These are phyloP conservation scores for Trissolcus basalis DNA, from an alignment of 1,140 invertebrate species.

Conservation along the genomic window DNA sequence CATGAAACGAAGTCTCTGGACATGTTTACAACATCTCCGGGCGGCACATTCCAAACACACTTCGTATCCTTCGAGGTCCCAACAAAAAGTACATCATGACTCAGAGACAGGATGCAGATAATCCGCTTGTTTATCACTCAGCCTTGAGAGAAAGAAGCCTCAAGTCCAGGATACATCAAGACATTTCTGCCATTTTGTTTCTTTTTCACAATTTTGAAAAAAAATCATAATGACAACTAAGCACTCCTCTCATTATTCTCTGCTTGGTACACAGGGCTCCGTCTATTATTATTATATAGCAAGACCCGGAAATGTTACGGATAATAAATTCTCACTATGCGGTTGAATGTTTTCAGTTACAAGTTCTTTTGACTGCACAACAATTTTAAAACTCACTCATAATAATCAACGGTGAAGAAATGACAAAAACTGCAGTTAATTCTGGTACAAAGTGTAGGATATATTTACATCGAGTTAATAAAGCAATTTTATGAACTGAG, in stretches of 20 bases:
- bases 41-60: slow-evolving; percentile 55
- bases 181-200: slow-evolving; percentile 27
- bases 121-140: slow-evolving; percentile 67
- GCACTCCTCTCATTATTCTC: slow-evolving; percentile 16
- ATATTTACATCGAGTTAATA: too few relatives aligned
- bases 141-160: slow-evolving; percentile 49
- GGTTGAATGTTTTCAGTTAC: slow-evolving; percentile 10
- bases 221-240: slow-evolving; percentile 16
- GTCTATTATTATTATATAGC: slow-evolving; percentile 2
- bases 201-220: slow-evolving; percentile 30
- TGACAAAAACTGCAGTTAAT: too few relatives aligned
- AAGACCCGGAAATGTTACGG: slow-evolving; percentile 68
- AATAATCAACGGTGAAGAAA: too few relatives aligned
- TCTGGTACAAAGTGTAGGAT: too few relatives aligned
- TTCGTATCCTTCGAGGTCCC: slow-evolving; percentile 39
- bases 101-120: slow-evolving; percentile 63
- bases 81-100: slow-evolving; percentile 49
- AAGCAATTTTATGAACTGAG: too few relatives aligned
- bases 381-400: too few relatives aligned
- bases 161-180: slow-evolving; percentile 47
- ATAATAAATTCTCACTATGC: slow-evolving; percentile 65
- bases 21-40: slow-evolving; percentile 55
- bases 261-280: background rate
- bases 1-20: slow-evolving; percentile 45
- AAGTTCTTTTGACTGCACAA: background rate